Evolutionary conservation across 2,888 invertebrate genomes (phyloP).

Genomic region (Dolichopus griseipennis): DNA sequence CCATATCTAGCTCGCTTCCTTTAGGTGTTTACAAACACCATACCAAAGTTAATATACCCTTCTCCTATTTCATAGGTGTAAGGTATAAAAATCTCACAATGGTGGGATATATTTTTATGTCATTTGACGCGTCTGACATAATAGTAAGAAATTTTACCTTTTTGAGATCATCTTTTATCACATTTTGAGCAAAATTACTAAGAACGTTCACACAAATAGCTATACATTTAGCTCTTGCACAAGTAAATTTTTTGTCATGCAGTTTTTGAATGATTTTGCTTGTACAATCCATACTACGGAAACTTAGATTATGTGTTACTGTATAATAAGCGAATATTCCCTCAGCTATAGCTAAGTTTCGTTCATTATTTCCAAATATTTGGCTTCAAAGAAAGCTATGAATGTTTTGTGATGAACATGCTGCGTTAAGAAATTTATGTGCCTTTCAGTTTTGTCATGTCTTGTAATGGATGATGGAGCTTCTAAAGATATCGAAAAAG

Average conservation of each 20-base stretch:
- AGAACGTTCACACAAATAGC: conserved; percentile 1
- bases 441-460: conserved; percentile 7
- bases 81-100: conserved; percentile 15
- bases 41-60: too few relatives aligned
- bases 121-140: conserved; percentile 21
- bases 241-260: conserved; percentile 16
- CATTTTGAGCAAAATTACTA: conserved; percentile 7
- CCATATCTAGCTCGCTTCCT: too few relatives aligned
- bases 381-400: not conserved
- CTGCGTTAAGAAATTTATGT: not conserved
- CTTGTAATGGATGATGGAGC: not conserved
- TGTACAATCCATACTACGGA: conserved; percentile 18
- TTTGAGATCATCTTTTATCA: conserved; percentile 1
- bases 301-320: conserved; percentile 19
- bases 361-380: conserved; percentile 8
- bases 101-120: conserved; percentile 23
- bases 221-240: conserved; percentile 4
- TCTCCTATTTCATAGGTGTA: too few relatives aligned
- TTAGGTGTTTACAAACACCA: too few relatives aligned
- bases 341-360: conserved; percentile 12
- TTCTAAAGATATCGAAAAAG: not conserved
- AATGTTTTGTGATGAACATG: not conserved
- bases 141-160: conserved; percentile 10
- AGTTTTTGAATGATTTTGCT: conserved; percentile 16
- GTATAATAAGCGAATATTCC: conserved; percentile 18